Conservation (phyloP, 2,797 vertebrate species). For the Diplodus puntazzo region DNA sequence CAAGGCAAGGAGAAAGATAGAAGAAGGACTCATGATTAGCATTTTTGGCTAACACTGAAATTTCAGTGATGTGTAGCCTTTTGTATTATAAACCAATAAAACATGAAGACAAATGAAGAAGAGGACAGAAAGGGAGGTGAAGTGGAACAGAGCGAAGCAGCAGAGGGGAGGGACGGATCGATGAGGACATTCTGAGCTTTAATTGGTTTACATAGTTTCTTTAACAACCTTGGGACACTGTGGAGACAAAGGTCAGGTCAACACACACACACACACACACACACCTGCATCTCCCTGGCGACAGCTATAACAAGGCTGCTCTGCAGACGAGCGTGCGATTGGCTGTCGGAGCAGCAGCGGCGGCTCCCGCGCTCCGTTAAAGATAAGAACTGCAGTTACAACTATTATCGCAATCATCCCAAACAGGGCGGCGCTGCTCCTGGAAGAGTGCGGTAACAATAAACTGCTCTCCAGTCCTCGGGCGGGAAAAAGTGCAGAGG, state of each 20-base stretch:
- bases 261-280: conserved; percentile 3
- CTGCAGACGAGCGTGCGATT: not conserved
- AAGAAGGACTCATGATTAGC: too few relatives aligned
- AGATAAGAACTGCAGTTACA: conserved; percentile 15
- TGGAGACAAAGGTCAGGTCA: conserved; percentile 19
- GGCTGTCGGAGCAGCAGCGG: not conserved
- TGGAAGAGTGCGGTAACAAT: too few relatives aligned
- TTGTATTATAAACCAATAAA: not conserved
- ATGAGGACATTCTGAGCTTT: not conserved
- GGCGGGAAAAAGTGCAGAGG: not conserved
- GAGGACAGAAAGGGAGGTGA: not conserved
- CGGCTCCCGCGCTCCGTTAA: not conserved
- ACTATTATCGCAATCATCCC: not conserved
- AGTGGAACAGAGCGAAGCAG: not conserved
- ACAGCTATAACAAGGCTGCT: not conserved
- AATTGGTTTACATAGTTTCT: not conserved
- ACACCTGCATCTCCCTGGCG: not conserved
- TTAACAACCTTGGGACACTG: conserved; percentile 2
- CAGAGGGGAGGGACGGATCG: not conserved
- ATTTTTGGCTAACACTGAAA: not conserved
- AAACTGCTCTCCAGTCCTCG: not conserved
- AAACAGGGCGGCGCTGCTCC: not conserved
- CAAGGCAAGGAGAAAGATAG: not conserved
- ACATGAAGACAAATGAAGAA: not conserved
- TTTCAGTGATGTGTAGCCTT: not conserved